Evolutionary conservation across 2,888 invertebrate genomes (phyloP).

Genomic region (Periphyllus acericola): DNA sequence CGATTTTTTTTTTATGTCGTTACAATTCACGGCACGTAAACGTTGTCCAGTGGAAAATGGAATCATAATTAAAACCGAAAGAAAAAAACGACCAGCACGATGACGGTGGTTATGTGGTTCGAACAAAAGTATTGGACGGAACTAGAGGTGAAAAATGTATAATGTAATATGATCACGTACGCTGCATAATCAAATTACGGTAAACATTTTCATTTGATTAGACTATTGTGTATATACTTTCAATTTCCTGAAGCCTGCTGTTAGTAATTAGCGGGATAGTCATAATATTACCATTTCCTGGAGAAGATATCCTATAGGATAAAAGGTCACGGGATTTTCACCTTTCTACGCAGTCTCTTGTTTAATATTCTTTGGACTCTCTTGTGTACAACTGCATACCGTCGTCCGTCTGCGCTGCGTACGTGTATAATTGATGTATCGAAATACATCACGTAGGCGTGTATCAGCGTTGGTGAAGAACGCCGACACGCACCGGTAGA

Average conservation of each 20-base stretch:
- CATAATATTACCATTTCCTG: not conserved
- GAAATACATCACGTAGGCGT: not conserved
- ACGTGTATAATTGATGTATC: not conserved
- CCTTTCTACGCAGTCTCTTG: not conserved
- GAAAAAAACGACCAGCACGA: not conserved
- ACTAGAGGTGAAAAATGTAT: slow-evolving; percentile 16
- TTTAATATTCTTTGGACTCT: not conserved
- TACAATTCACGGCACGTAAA: not conserved
- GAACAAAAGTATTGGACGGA: not conserved
- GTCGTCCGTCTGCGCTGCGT: not conserved
- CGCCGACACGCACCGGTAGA: not conserved
- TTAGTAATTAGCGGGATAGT: not conserved
- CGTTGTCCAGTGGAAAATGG: not conserved
- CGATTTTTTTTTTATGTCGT: not conserved
- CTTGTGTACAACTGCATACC: not conserved
- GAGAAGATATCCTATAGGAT: not conserved
- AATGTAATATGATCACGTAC: slow-evolving; percentile 26
- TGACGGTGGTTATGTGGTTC: not conserved
- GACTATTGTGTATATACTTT: slow-evolving; percentile 26
- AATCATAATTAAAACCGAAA: not conserved
- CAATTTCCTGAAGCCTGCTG: not conserved
- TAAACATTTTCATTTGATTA: slow-evolving; percentile 45
- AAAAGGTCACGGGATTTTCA: slow-evolving; percentile 12
- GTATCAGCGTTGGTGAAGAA: not conserved
- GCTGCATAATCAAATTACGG: slow-evolving; percentile 11